Percentiles rank a stretch among this genome's conserved stretches.
Evolutionary conservation across 2,113 vertebrate genomes (phyloP).

Genomic region (Lota lota): DNA sequence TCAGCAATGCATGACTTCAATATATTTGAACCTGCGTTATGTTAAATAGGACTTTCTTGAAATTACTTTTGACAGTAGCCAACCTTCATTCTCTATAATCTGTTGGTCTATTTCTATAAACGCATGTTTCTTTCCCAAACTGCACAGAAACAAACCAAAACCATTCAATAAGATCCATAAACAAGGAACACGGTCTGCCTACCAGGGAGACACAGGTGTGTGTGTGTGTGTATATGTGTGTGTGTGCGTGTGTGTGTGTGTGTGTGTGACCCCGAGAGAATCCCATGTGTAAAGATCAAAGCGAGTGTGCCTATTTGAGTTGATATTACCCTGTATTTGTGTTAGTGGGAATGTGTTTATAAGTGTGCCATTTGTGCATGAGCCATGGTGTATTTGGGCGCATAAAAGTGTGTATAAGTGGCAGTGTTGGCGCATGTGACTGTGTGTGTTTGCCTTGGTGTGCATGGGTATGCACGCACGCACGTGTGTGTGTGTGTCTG

Average conservation of each 20-base stretch:
- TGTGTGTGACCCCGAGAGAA: too few species aligned
- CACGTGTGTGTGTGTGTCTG: neutral
- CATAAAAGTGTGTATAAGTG: neutral
- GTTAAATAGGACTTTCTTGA: too few species aligned
- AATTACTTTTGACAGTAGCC: too few species aligned
- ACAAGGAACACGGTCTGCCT: conserved; percentile 17
- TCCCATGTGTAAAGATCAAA: neutral
- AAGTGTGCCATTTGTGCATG: too few species aligned
- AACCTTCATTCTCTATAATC: too few species aligned
- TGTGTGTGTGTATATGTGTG: neutral
- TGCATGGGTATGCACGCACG: neutral
- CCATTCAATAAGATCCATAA: neutral
- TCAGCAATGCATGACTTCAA: too few species aligned
- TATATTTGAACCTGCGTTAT: too few species aligned
- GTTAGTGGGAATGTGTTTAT: too few species aligned
- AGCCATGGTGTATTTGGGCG: neutral
- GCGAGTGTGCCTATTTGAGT: neutral
- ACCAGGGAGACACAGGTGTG: conserved; percentile 6
- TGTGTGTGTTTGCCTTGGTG: neutral
- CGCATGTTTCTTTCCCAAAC: too few species aligned
- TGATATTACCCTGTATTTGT: neutral
- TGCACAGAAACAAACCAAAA: too few species aligned
- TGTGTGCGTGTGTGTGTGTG: too few species aligned
- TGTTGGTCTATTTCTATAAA: too few species aligned
- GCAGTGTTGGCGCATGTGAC: neutral